phyloP scores from a whole-genome alignment of 2,113 vertebrate genomes.

The Spea multiplicata region DNA sequence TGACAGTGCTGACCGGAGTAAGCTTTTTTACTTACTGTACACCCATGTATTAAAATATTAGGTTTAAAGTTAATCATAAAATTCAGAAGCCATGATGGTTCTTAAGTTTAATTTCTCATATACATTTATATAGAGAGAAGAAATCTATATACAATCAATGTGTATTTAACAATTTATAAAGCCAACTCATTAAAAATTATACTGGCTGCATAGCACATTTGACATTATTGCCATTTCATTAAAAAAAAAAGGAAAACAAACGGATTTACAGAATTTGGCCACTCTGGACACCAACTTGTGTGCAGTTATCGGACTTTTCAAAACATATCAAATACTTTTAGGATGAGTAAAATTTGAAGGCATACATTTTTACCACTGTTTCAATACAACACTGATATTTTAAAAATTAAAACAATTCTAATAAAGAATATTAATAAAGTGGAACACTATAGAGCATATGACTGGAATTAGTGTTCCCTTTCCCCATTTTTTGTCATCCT shows the following conservation, averaged over 20 bases:
- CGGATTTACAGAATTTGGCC: constrained; percentile 68
- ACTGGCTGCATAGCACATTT: constrained; percentile 96
- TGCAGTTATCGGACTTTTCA: constrained; percentile 54
- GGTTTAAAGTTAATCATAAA: constrained; percentile 53
- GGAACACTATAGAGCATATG: constrained; percentile 60
- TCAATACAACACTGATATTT: constrained; percentile 61
- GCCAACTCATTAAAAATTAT: constrained; percentile 83
- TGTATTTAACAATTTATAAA: constrained; percentile 91
- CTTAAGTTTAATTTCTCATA: constrained; percentile 96
- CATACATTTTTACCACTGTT: constrained; percentile 58
- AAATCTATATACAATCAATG: constrained; percentile 92
- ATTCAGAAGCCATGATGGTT: constrained; percentile 65
- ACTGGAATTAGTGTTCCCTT: constrained; percentile 72
- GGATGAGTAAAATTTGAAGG: constrained; percentile 60
- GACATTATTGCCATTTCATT: constrained; percentile 87
- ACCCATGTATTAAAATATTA: too few relatives aligned
- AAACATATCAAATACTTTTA: constrained; percentile 62
- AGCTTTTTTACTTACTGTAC: too few relatives aligned
- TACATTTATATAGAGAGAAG: constrained; percentile 65
- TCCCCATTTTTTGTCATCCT: constrained; percentile 78
- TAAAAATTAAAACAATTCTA: constrained; percentile 61
- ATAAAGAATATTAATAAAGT: constrained; percentile 56
- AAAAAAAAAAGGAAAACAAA: constrained; percentile 68
- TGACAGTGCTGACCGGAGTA: too few relatives aligned
- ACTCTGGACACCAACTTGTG: constrained; percentile 60